Evolutionary conservation across 2,888 invertebrate genomes (phyloP).

Genomic region (Cepaea hortensis): DNA sequence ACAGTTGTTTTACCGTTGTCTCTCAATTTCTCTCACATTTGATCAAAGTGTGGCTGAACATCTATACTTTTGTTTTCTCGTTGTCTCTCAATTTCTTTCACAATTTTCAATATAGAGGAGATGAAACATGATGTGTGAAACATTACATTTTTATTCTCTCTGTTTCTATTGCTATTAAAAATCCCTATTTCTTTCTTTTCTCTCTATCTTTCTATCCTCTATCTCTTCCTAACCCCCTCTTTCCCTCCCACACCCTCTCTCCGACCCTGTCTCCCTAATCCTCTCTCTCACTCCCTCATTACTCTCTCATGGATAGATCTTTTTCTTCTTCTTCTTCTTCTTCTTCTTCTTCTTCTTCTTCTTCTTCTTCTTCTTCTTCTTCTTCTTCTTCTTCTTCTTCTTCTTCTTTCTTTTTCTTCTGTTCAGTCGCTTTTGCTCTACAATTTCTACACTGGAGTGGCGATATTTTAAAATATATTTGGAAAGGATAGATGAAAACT

Average conservation of each 20-base stretch:
- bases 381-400: neutral
- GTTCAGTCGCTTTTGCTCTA: too few species aligned
- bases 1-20: neutral
- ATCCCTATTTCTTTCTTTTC: neutral
- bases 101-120: neutral
- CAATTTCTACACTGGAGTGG: too few species aligned
- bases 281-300: too few species aligned
- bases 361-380: neutral
- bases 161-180: neutral
- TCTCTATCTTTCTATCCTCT: neutral
- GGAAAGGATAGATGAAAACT: too few species aligned
- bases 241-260: too few species aligned
- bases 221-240: neutral
- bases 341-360: neutral
- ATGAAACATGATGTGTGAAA: too few species aligned
- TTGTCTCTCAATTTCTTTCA: neutral
- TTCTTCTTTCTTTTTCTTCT: too few species aligned
- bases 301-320: too few species aligned
- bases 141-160: neutral
- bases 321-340: neutral
- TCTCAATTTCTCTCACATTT: neutral
- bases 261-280: too few species aligned
- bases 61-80: neutral
- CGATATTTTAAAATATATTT: too few species aligned
- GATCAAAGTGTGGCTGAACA: neutral